Conservation (phyloP, 2,113 vertebrate species). For the Tupaia tana region DNA sequence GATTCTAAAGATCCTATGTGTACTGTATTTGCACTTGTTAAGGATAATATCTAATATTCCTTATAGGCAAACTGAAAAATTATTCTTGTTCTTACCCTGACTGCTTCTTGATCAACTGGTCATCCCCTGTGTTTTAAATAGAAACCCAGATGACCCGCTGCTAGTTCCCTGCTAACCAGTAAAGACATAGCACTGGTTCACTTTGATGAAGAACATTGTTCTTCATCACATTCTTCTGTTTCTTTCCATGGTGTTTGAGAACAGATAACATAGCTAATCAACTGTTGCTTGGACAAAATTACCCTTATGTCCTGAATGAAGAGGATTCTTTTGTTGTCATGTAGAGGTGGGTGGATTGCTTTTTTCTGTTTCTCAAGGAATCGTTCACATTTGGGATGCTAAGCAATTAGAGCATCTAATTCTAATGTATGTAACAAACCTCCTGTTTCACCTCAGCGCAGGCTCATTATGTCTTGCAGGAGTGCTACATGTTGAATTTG, state of each 20-base stretch:
- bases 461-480: slow-evolving; percentile 80
- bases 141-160: background rate
- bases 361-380: slow-evolving; percentile 60
- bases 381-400: slow-evolving; percentile 66
- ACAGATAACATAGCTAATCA: slow-evolving; percentile 51
- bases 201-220: slow-evolving; percentile 51
- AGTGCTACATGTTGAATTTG: slow-evolving; percentile 82
- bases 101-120: background rate
- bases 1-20: background rate
- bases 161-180: background rate
- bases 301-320: background rate
- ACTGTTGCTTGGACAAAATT: slow-evolving; percentile 42
- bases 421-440: slow-evolving; percentile 74
- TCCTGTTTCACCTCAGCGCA: slow-evolving; percentile 80
- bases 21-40: background rate
- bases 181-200: background rate
- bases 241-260: slow-evolving; percentile 18
- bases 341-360: slow-evolving; percentile 53
- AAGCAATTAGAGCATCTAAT: slow-evolving; percentile 74
- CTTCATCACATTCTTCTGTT: background rate
- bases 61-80: background rate
- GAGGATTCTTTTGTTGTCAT: slow-evolving; percentile 40
- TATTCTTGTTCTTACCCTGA: background rate
- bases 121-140: background rate
- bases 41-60: background rate